Conservation (phyloP, 2,113 vertebrate genomes). For the Emydocephalus ijimae region DNA sequence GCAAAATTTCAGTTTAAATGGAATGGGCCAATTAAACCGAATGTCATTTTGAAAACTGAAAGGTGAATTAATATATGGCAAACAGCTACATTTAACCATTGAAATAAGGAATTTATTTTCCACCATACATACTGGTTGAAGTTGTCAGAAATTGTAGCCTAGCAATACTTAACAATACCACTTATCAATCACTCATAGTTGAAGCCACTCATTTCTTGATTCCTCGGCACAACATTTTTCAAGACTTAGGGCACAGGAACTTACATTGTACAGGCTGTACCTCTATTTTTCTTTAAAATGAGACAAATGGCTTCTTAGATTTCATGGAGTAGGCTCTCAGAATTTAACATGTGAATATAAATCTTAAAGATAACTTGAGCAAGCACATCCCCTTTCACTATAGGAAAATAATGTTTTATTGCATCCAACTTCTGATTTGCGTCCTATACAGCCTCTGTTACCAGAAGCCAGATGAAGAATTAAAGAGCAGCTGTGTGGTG, state of each 20-base stretch:
- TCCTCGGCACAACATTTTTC: background rate
- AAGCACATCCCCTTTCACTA: background rate
- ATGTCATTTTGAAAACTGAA: background rate
- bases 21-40: background rate
- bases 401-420: background rate
- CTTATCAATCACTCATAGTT: background rate
- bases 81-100: background rate
- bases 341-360: background rate
- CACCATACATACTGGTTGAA: background rate
- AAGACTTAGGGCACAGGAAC: background rate
- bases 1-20: background rate
- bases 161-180: background rate
- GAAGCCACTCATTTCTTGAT: background rate
- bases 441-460: slow-evolving; percentile 16
- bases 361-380: background rate
- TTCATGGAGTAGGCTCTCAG: background rate
- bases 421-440: background rate
- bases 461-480: background rate
- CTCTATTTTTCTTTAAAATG: background rate
- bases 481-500: rapidly evolving
- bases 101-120: background rate
- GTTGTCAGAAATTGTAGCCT: background rate
- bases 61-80: background rate
- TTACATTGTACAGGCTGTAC: background rate
- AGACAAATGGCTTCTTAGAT: too few species aligned